Base-by-base conservation (phyloP, 2,113 vertebrate species). In the Vombatus ursinus region DNA sequence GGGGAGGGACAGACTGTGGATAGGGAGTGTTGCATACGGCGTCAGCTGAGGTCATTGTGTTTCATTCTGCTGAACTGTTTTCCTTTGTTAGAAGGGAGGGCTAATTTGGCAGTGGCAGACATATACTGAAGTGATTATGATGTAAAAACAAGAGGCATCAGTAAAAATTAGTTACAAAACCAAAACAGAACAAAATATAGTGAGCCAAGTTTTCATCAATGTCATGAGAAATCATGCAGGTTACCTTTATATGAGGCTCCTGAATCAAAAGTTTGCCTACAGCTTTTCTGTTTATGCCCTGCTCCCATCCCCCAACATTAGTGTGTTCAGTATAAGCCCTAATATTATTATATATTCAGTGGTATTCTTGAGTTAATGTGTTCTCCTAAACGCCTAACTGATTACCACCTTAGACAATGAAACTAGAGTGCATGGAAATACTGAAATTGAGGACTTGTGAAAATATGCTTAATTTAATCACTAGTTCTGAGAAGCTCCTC, bases 381-480 rank as follows among this genome's bases (percentile, higher is more conserved):
- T 28, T 28, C 95, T 52, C 54, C 37, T 26, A 96, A 77, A 8
- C 49, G 93, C 50, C 89, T 92, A 92, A 92, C 16, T 8, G 14
- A 77, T 51, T 23, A 49, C 90, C 61, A 92, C 31, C 92, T 37
- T 94, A 77, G 92, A 91, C 93, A 92, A n/a, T 52, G 77, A 95
- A 96, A 93, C 91, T 91, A 68, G 44, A 96, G n/a, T 51, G 44
- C 89, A 90, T 22, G 90, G 93, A 90, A 31, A 3, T 37, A 26
- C 49, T 6, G 57, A 93, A 77, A 57, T 89, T 5, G 0, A 47
- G 31, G 48, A 52, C 1, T 26, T 90, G n/a, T 57, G 90, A 23
- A 68, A 68, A 50, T 89, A 4, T 19, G n/a, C 48, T 95, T 90
- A 61, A 2, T 90, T 92, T 92, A 91, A 95, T 5, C 48, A 53